phyloP scores from a whole-genome alignment of 2,888 invertebrate genomes.

The Acronicta leporina region DNA sequence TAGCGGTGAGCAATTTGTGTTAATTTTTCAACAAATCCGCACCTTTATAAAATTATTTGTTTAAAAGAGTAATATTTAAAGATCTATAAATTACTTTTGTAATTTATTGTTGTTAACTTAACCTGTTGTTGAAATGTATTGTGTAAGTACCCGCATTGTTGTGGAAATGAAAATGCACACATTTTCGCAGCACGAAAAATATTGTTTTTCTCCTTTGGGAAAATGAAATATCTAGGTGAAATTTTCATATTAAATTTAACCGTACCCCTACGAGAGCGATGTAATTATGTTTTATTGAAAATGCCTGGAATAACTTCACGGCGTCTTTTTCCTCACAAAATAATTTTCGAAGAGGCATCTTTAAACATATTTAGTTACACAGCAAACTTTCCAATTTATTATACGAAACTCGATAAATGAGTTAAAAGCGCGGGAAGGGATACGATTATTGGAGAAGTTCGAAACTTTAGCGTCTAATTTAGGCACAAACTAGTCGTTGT shows the following conservation, averaged over 20 bases:
- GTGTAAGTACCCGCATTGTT: background rate
- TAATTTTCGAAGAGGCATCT: background rate
- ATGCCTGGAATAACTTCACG: slow-evolving; percentile 12
- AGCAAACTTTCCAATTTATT: slow-evolving; percentile 20
- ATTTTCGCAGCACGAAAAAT: background rate
- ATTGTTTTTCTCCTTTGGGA: background rate
- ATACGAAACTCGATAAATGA: slow-evolving; percentile 28
- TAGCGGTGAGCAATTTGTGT: slow-evolving; percentile 32
- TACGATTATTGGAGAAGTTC: slow-evolving; percentile 60
- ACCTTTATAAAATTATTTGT: slow-evolving; percentile 32
- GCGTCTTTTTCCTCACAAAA: slow-evolving; percentile 8
- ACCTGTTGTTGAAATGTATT: background rate
- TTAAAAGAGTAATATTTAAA: slow-evolving; percentile 25
- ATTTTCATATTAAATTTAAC: slow-evolving; percentile 11
- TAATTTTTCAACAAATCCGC: slow-evolving; percentile 34
- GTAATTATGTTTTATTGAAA: slow-evolving; percentile 28
- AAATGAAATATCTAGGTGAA: background rate
- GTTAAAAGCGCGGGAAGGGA: slow-evolving; percentile 59
- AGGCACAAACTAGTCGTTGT: slow-evolving; percentile 37
- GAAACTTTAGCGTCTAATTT: slow-evolving; percentile 44
- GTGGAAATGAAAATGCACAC: background rate
- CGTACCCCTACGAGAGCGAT: background rate
- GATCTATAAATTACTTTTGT: slow-evolving; percentile 21
- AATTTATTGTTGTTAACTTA: slow-evolving; percentile 12
- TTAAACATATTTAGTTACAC: slow-evolving; percentile 6